phyloP scores from a whole-genome alignment of 2,888 invertebrate species.

The Drosophila buzzatii region DNA sequence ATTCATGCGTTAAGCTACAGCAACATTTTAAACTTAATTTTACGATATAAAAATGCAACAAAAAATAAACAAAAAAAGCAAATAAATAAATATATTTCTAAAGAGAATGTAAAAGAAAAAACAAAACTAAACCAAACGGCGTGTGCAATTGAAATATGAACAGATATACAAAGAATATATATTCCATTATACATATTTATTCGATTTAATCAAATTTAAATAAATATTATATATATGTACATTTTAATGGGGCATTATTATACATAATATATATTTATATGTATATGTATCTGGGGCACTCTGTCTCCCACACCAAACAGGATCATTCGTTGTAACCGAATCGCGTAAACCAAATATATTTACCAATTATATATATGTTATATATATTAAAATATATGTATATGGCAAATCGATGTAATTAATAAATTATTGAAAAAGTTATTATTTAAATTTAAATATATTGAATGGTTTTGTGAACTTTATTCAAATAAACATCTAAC shows the following conservation, averaged over 20 bases:
- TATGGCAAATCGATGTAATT: slow-evolving; percentile 51
- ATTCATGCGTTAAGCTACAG: slow-evolving; percentile 49
- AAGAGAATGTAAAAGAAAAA: slow-evolving; percentile 8
- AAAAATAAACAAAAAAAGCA: slow-evolving; percentile 30
- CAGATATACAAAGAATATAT: slow-evolving; percentile 44
- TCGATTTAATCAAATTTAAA: slow-evolving; percentile 64
- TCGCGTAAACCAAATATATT: slow-evolving; percentile 30
- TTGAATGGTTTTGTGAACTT: slow-evolving; percentile 69
- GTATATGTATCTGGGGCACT: slow-evolving; percentile 41
- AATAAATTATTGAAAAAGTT: slow-evolving; percentile 56
- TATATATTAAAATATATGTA: slow-evolving; percentile 5
- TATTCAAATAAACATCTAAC: slow-evolving; percentile 66
- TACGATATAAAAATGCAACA: slow-evolving; percentile 33
- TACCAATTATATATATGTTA: slow-evolving; percentile 21
- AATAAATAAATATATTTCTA: slow-evolving; percentile 16
- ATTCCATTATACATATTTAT: slow-evolving; percentile 59
- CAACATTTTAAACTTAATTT: slow-evolving; percentile 48
- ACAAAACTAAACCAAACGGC: slow-evolving; percentile 33
- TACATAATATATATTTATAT: slow-evolving; percentile 40
- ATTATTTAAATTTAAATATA: slow-evolving; percentile 63
- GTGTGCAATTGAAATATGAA: slow-evolving; percentile 57
- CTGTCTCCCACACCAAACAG: slow-evolving; percentile 32
- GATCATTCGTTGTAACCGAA: slow-evolving; percentile 54
- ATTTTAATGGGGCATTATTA: slow-evolving; percentile 62
- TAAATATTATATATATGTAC: slow-evolving; percentile 46